These are phyloP conservation scores for Chamaetylas fuelleborni DNA, from an alignment of 2,113 vertebrate species.

Conservation along the genomic window DNA sequence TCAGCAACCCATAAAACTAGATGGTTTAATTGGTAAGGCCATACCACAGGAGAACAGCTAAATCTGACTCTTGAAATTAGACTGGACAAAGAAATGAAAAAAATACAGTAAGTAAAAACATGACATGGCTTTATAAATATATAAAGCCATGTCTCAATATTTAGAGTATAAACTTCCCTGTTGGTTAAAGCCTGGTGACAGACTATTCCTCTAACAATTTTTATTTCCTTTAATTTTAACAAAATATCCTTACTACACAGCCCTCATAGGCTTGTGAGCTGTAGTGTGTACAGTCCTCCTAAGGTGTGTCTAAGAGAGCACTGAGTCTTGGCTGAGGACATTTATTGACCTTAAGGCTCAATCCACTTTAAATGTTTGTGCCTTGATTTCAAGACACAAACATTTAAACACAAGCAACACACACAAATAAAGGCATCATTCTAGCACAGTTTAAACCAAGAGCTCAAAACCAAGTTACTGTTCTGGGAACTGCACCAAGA, in stretches of 20 bases:
- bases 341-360: background rate
- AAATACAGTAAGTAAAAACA: background rate
- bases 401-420: background rate
- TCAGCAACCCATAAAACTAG: background rate
- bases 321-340: background rate
- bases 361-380: background rate
- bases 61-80: background rate
- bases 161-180: background rate
- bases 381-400: background rate
- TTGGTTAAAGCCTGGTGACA: background rate
- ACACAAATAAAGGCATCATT: background rate
- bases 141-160: background rate
- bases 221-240: background rate
- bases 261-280: background rate
- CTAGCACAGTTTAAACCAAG: background rate
- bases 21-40: background rate
- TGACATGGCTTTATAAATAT: background rate
- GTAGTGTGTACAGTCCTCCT: background rate
- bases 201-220: background rate
- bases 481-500: background rate
- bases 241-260: background rate
- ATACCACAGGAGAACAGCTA: background rate
- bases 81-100: background rate
- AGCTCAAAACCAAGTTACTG: background rate
- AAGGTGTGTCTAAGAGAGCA: background rate